Evolutionary conservation across 2,888 invertebrate genomes (phyloP), one percentile per base, ranked within the genome.

Genomic region (Linnaemya tessellans): DNA sequence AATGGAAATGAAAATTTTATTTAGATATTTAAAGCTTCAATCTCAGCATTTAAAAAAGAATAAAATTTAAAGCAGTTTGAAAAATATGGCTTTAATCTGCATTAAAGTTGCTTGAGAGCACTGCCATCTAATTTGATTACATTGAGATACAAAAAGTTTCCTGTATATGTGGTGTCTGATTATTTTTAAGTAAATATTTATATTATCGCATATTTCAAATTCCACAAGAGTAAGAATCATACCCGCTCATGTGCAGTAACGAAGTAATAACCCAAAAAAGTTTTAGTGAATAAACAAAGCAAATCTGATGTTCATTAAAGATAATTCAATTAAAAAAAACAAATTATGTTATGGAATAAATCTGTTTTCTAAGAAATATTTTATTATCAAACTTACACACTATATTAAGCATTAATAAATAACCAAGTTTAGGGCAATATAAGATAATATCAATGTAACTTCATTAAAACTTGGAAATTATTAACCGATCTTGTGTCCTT

Each of bases 131-230:
- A 43, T 43, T 64, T 64, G 15, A 15, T 20, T 41, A 13, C 43
- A 43, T 64, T 20, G 10, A 62, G 18, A 22, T 64, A 43, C 22
- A 22, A 51, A 51, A 51, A 51, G 13, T 30, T 68, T 68, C 15
- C 7, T 56, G 41, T 22, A 25, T 56, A 10, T 49, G 8, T 35
- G 20, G 13, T 20, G 46, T 68, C 2, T 67, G 49, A 20, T 70
- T 43, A 65, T 56, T 64, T 64, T 71, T 65, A 58, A 82, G n/a
- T 49, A 82, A 82, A 77, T 82, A 82, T 71, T 82, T 70, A 71
- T 20, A 30, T 82, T 46, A 35, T 41, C 25, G 58, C 56, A 82
- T 82, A 77, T 38, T 74, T 77, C 1, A 82, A 82, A 82, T 82
- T 77, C 70, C 54, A 77, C 15, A 56, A 64, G 10, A 13, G 13